Evolutionary conservation across 2,888 invertebrate genomes (phyloP).

Genomic region (Bellardia pandia): DNA sequence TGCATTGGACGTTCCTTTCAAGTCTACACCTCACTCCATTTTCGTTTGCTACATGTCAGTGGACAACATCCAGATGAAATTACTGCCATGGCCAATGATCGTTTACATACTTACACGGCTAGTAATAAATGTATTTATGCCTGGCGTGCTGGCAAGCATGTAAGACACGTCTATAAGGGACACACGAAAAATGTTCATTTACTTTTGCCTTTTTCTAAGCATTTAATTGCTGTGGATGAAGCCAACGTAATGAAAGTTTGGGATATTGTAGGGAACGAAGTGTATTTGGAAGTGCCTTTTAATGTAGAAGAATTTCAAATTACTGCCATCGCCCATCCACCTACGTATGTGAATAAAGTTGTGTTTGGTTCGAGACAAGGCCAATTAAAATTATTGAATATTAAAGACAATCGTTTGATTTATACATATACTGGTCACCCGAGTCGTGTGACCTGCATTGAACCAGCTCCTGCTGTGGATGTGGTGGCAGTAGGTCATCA

Average conservation of each 20-base stretch:
- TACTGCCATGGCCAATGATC: constrained; percentile 90
- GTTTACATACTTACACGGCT: constrained; percentile 91
- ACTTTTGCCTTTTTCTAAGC: constrained; percentile 93
- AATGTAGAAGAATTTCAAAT: constrained; percentile 89
- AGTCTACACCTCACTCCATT: constrained; percentile 93
- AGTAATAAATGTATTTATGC: constrained; percentile 91
- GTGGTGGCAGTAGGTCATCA: constrained; percentile 94
- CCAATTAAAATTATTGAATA: constrained; percentile 94
- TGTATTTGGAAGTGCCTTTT: constrained; percentile 89
- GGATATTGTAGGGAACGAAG: constrained; percentile 90
- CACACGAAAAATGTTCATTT: constrained; percentile 90
- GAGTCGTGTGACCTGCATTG: constrained; percentile 89
- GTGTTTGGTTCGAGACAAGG: constrained; percentile 94
- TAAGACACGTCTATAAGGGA: constrained; percentile 91
- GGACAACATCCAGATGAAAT: constrained; percentile 92
- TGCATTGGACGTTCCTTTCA: constrained; percentile 96
- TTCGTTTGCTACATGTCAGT: constrained; percentile 92
- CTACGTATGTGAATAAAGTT: constrained; percentile 97
- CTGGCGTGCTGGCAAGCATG: constrained; percentile 94
- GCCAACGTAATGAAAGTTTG: constrained; percentile 91
- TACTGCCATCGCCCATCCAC: constrained; percentile 94
- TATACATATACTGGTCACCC: constrained; percentile 87
- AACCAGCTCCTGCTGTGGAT: constrained; percentile 96
- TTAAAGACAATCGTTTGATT: constrained; percentile 90
- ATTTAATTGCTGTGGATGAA: constrained; percentile 93